These are phyloP conservation scores for Lacerta viridis DNA, from an alignment of 2,797 vertebrate species.

Conservation along the genomic window DNA sequence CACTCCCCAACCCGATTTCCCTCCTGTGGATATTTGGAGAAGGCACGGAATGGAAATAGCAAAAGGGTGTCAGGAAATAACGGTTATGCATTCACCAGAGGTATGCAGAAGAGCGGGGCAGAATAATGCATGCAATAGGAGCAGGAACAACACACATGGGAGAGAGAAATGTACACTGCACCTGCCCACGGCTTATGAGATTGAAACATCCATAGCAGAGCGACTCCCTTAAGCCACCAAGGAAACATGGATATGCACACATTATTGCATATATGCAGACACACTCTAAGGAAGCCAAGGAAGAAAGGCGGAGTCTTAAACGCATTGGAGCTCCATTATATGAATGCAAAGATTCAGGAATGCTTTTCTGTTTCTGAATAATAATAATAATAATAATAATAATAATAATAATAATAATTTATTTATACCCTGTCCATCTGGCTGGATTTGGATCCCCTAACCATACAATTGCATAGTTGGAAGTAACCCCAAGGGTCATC, in stretches of 20 bases:
- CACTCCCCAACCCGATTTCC: slow-evolving; percentile 2
- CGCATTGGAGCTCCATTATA: not conserved
- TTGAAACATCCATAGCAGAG: not conserved
- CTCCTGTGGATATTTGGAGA: not conserved
- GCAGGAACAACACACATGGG: not conserved
- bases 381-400: no score
- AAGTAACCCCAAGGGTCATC: no score
- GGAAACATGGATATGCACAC: not conserved
- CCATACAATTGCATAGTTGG: no score
- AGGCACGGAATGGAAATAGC: not conserved
- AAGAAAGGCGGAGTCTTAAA: not conserved
- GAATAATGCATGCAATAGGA: not conserved
- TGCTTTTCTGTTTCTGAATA: not conserved
- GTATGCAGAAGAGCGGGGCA: not conserved
- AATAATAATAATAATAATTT: no score
- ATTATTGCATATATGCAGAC: not conserved
- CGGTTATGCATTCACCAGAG: not conserved
- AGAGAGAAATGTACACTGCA: not conserved
- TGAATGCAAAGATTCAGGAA: not conserved
- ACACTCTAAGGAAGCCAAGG: not conserved
- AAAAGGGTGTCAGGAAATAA: slow-evolving; percentile 1
- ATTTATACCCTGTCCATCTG: no score
- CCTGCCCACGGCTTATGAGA: slow-evolving; percentile 3
- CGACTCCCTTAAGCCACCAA: not conserved
- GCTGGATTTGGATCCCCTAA: not conserved